Conservation (phyloP, 1,140 invertebrate genomes). For the Lordiphosa clarofinis region DNA sequence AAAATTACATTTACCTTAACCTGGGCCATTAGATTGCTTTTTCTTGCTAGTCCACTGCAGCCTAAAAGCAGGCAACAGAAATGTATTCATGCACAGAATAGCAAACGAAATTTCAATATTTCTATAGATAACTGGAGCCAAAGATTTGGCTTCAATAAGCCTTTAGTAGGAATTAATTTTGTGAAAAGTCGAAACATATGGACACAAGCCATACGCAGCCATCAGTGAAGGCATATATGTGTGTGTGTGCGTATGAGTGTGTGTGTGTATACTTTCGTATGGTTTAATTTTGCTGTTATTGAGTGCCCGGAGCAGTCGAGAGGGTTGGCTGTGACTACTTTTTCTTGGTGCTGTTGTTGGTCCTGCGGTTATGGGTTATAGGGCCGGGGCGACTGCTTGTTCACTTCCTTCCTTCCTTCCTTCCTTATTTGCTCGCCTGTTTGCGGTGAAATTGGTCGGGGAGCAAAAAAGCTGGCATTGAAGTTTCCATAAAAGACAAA, state of each 20-base stretch:
- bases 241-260: conserved; percentile 16
- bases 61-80: no score
- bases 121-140: no score
- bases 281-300: conserved; percentile 75
- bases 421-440: conserved; percentile 40
- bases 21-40: no score
- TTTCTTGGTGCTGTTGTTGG: conserved; percentile 33
- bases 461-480: conserved; percentile 49
- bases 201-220: conserved; percentile 1
- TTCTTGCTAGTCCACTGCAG: no score
- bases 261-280: conserved; percentile 54
- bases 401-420: conserved; percentile 37
- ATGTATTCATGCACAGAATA: no score
- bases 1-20: no score
- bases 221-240: not conserved
- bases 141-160: no score
- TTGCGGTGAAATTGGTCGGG: conserved; percentile 44
- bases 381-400: conserved; percentile 43
- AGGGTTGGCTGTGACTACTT: conserved; percentile 19
- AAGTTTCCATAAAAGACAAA: conserved; percentile 53
- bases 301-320: conserved; percentile 51
- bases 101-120: no score
- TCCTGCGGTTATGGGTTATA: conserved; percentile 68
- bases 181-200: conserved; percentile 6
- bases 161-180: conserved; percentile 2